Percentiles rank a stretch among this genome's conserved stretches.
Evolutionary conservation across 2,888 invertebrate genomes (phyloP).

Genomic region (Luffia ferchaultella): DNA sequence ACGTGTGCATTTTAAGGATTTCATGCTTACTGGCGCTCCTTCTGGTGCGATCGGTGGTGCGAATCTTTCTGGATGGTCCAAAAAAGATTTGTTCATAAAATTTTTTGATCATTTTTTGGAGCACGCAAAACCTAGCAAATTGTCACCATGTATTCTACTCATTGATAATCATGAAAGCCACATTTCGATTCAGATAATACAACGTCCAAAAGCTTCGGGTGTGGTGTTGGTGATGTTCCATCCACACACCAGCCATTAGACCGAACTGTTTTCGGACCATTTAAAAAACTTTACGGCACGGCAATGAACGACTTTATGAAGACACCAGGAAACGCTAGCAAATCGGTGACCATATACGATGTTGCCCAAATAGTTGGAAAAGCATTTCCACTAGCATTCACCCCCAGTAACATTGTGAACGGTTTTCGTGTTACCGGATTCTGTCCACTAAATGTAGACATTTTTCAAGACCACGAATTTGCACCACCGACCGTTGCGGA

Average conservation of each 20-base stretch:
- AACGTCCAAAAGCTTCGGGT: constrained; percentile 13
- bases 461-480: neutral
- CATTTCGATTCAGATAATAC: constrained; percentile 13
- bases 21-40: neutral
- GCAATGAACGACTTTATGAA: constrained; percentile 15
- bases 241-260: constrained; percentile 24
- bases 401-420: neutral
- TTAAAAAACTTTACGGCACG: constrained; percentile 14
- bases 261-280: constrained; percentile 21
- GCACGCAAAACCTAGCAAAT: constrained; percentile 19
- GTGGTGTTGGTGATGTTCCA: constrained; percentile 20
- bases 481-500: neutral
- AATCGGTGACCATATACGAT: constrained; percentile 27
- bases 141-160: constrained; percentile 15
- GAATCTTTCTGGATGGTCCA: neutral
- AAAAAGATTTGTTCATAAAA: constrained; percentile 14
- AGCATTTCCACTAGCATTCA: constrained; percentile 12
- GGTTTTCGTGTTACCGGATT: neutral
- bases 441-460: neutral
- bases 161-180: constrained; percentile 15
- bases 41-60: neutral
- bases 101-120: constrained; percentile 22
- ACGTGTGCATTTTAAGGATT: neutral
- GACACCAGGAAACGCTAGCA: constrained; percentile 16
- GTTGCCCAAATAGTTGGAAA: constrained; percentile 17